Conservation (phyloP, 2,797 vertebrate genomes). For the Falco peregrinus region DNA sequence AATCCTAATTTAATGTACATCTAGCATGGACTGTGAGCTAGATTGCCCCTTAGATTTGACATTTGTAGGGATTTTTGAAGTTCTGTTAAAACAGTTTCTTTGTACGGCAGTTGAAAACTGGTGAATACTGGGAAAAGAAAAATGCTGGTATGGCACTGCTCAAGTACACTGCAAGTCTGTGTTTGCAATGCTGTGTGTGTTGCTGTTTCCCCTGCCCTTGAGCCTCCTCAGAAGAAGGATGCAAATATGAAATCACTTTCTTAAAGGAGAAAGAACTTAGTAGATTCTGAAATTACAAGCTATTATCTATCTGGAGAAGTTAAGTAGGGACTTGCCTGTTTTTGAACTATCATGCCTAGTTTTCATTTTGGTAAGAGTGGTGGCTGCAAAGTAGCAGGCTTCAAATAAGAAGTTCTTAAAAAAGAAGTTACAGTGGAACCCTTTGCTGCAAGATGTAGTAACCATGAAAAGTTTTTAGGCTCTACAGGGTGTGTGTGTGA, state of each 20-base stretch:
- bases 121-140: background rate
- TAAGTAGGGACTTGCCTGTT: background rate
- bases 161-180: accelerated
- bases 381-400: background rate
- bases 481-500: background rate
- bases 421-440: background rate
- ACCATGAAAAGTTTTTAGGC: background rate
- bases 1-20: background rate
- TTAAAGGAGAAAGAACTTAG: background rate
- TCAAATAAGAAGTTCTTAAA: background rate
- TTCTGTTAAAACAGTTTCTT: background rate
- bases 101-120: background rate
- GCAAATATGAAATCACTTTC: background rate
- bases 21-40: background rate
- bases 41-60: background rate
- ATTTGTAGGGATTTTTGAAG: background rate
- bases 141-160: background rate
- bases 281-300: no score
- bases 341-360: accelerated
- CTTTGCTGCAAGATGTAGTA: background rate
- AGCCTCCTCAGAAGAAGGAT: background rate
- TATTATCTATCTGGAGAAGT: background rate
- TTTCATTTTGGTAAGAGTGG: background rate
- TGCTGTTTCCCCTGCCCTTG: background rate
- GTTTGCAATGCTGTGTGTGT: background rate